These are phyloP conservation scores for Gallinago stenura DNA, from an alignment of 2,797 vertebrate species.

Conservation along the genomic window DNA sequence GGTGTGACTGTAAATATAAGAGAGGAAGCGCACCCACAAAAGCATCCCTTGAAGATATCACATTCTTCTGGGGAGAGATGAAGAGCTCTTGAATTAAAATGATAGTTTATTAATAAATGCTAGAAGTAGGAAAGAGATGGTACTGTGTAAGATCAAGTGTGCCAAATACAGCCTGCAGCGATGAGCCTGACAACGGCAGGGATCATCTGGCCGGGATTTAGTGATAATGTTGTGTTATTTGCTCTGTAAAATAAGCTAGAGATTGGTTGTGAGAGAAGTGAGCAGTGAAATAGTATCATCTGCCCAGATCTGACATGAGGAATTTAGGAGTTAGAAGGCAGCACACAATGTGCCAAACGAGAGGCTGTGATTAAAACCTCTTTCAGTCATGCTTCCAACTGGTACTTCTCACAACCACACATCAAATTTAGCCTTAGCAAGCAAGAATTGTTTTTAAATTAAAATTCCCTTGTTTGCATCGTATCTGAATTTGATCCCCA, in stretches of 20 bases:
- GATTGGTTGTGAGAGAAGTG: neutral
- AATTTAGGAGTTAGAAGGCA: neutral
- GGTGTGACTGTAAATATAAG: neutral
- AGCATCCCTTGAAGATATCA: neutral
- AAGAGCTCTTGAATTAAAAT: neutral
- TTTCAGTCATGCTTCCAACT: neutral
- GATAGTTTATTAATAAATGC: neutral
- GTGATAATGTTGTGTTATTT: neutral
- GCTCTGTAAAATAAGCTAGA: neutral
- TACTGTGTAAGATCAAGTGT: neutral
- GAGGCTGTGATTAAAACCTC: neutral
- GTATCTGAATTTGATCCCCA: neutral
- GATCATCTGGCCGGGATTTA: neutral
- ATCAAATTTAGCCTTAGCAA: neutral
- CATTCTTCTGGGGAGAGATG: neutral
- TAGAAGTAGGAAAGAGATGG: neutral
- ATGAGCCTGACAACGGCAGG: neutral
- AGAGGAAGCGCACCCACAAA: neutral
- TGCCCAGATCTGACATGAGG: neutral
- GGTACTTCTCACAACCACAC: neutral
- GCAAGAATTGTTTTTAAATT: neutral
- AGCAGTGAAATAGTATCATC: neutral
- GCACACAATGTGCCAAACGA: neutral
- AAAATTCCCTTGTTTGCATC: neutral
- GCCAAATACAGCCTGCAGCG: neutral